These are phyloP conservation scores for Endotricha flammealis DNA, from an alignment of 2,888 invertebrate genomes.

Conservation along the genomic window DNA sequence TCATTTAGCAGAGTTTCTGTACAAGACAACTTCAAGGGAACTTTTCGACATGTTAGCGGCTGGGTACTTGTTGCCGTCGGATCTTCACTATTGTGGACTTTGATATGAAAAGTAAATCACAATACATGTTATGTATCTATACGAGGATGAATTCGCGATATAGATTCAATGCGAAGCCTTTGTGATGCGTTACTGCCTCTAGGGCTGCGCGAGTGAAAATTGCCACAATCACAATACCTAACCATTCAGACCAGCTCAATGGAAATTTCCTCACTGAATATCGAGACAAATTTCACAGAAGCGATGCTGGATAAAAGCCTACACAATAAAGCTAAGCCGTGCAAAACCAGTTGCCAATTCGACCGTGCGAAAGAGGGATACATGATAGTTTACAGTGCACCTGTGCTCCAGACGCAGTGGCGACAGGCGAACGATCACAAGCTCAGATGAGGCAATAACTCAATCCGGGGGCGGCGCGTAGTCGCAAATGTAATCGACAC, in stretches of 20 bases:
- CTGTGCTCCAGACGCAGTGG: slow-evolving; percentile 1
- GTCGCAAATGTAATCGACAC: slow-evolving; percentile 47
- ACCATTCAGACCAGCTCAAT: too few relatives aligned
- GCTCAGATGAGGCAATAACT: slow-evolving; percentile 51
- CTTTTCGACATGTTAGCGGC: slow-evolving; percentile 37
- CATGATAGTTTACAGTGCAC: background rate
- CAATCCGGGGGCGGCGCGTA: slow-evolving; percentile 40
- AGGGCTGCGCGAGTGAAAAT: background rate
- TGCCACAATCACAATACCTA: too few relatives aligned
- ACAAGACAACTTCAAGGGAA: slow-evolving; percentile 32
- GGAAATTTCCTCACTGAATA: too few relatives aligned
- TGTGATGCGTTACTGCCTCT: slow-evolving; percentile 2
- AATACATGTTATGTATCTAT: slow-evolving; percentile 1
- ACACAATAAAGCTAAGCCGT: slow-evolving; percentile 5
- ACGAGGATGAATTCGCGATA: background rate
- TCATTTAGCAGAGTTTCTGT: slow-evolving; percentile 34
- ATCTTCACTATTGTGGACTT: slow-evolving; percentile 33
- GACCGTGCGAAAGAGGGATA: slow-evolving; percentile 8
- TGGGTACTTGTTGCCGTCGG: slow-evolving; percentile 39
- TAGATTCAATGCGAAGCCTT: slow-evolving; percentile 1
- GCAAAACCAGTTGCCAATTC: slow-evolving; percentile 6
- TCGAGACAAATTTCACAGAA: too few relatives aligned
- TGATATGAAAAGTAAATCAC: slow-evolving; percentile 27
- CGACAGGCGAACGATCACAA: slow-evolving; percentile 20
- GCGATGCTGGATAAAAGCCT: too few relatives aligned